phyloP scores from a whole-genome alignment of 1,140 invertebrate species.

The Cotesia vestalis region DNA sequence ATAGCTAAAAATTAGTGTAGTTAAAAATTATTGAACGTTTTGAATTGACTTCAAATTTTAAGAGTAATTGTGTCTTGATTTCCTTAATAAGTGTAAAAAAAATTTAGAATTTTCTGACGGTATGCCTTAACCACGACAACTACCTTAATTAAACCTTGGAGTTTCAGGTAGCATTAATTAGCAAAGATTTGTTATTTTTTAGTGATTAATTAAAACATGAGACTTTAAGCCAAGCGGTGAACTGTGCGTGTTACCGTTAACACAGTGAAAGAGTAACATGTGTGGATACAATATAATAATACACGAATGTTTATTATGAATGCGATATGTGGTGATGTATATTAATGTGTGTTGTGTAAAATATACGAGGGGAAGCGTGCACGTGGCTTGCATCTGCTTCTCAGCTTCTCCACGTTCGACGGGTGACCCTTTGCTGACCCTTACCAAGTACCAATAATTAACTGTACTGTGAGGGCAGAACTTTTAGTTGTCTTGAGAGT shows the following conservation, averaged over 20 bases:
- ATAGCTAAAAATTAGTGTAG: too few relatives aligned
- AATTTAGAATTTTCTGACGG: too few relatives aligned
- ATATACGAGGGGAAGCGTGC: slow-evolving; percentile 37
- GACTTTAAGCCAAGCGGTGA: slow-evolving; percentile 1
- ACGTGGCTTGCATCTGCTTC: slow-evolving; percentile 57
- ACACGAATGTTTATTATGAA: slow-evolving; percentile 16
- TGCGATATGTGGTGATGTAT: background rate
- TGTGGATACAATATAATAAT: slow-evolving; percentile 39
- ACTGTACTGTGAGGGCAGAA: slow-evolving; percentile 41
- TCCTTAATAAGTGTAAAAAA: too few relatives aligned
- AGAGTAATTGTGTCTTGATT: too few relatives aligned
- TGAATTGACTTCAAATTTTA: too few relatives aligned
- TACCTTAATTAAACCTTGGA: background rate
- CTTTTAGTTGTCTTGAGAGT: slow-evolving; percentile 11
- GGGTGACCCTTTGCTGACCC: slow-evolving; percentile 52
- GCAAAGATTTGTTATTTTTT: background rate
- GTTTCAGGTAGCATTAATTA: slow-evolving; percentile 23
- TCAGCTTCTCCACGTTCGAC: slow-evolving; percentile 46
- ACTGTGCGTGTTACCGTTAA: slow-evolving; percentile 21
- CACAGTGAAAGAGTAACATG: slow-evolving; percentile 34
- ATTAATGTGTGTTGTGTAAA: background rate
- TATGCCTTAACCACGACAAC: background rate
- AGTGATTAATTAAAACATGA: too few relatives aligned
- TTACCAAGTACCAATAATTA: slow-evolving; percentile 59
- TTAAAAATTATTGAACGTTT: too few relatives aligned